These are phyloP conservation scores for Drosophila lacteicornis DNA, from an alignment of 1,140 invertebrate genomes.

Conservation along the genomic window DNA sequence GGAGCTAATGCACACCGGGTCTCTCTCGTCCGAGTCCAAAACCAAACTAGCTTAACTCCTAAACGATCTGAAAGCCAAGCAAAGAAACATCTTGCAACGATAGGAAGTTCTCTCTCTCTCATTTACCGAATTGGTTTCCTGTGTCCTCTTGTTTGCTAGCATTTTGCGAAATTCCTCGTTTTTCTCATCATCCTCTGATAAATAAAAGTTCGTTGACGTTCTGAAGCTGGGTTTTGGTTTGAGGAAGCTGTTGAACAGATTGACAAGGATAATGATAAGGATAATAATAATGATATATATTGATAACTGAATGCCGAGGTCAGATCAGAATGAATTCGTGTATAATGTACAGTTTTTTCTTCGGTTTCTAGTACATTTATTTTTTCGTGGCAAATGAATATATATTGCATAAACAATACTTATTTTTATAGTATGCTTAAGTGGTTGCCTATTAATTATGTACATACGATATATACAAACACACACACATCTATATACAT, in stretches of 20 bases:
- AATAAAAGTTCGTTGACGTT: constrained; percentile 26
- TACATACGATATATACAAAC: constrained; percentile 61
- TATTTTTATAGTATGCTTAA: constrained; percentile 78
- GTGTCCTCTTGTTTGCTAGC: constrained; percentile 23
- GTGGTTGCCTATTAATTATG: constrained; percentile 81
- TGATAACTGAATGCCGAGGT: constrained; percentile 34
- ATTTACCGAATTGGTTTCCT: constrained; percentile 35
- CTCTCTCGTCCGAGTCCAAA: constrained; percentile 27
- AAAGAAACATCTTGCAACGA: constrained; percentile 12
- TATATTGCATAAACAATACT: constrained; percentile 63
- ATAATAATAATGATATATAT: constrained; percentile 31
- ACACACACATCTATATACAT: constrained; percentile 41
- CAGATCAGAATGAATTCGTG: constrained; percentile 37
- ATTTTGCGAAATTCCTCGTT: constrained; percentile 35
- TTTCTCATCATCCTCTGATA: constrained; percentile 24
- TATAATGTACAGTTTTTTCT: constrained; percentile 73
- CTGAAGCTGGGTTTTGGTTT: constrained; percentile 50
- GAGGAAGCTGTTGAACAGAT: constrained; percentile 44
- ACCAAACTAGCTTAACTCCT: constrained; percentile 66
- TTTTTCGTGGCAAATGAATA: constrained; percentile 51
- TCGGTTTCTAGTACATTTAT: constrained; percentile 67
- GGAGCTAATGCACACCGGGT: constrained; percentile 33
- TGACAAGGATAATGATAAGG: constrained; percentile 66
- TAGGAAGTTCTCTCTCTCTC: constrained; percentile 32
- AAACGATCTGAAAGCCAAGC: constrained; percentile 61